These are phyloP conservation scores for Drosophila setosimentum DNA, from an alignment of 2,888 invertebrate species.

Conservation along the genomic window DNA sequence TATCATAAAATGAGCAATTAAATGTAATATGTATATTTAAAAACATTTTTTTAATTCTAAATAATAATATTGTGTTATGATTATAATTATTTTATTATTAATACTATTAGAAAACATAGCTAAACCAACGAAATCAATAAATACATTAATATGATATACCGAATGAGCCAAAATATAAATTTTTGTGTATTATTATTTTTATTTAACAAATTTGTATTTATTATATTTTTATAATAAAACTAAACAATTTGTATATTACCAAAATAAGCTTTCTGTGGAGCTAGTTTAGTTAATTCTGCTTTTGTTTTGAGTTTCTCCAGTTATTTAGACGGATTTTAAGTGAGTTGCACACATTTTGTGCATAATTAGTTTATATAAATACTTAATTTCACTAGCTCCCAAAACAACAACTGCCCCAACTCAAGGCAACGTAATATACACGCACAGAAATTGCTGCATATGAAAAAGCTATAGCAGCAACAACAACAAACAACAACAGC, in stretches of 20 bases:
- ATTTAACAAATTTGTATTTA: not conserved
- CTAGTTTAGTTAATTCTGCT: not conserved
- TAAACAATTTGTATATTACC: too few relatives aligned
- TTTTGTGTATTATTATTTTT: not conserved
- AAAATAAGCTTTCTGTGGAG: too few relatives aligned
- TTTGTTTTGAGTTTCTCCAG: not conserved
- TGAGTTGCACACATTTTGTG: not conserved
- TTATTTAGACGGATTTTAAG: not conserved
- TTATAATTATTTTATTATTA: not conserved
- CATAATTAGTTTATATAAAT: constrained; percentile 9
- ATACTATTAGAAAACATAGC: not conserved
- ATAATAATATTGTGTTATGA: not conserved
- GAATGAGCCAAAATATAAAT: not conserved
- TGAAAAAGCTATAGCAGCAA: constrained; percentile 20
- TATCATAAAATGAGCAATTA: not conserved
- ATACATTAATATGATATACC: not conserved
- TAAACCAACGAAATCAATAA: not conserved
- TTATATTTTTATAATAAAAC: not conserved
- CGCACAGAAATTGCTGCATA: constrained; percentile 41
- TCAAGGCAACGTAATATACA: constrained; percentile 46
- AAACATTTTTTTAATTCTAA: too few relatives aligned
- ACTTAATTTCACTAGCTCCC: constrained; percentile 1
- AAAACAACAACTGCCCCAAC: constrained; percentile 16
- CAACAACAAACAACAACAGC: constrained; percentile 14
- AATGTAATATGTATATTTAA: not conserved